These are phyloP conservation scores for Mya arenaria DNA, from an alignment of 1,140 invertebrate genomes.

Conservation along the genomic window DNA sequence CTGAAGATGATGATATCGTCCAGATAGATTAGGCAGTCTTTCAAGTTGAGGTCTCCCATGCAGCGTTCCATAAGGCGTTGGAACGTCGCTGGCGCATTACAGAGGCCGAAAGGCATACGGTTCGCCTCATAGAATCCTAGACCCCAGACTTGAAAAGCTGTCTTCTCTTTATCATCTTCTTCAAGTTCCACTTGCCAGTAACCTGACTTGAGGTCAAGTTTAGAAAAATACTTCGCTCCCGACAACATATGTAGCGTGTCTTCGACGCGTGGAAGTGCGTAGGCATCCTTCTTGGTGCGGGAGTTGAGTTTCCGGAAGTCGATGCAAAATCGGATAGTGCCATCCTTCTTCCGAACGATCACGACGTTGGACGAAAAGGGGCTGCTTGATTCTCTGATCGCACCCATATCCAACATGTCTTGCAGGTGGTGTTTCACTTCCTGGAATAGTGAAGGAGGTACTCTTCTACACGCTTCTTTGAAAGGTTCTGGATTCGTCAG, in stretches of 20 bases:
- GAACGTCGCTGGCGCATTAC: conserved; percentile 10
- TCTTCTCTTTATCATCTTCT: conserved; percentile 34
- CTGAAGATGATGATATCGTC: conserved; percentile 29
- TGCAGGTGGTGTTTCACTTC: not conserved
- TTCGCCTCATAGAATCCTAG: conserved; percentile 8
- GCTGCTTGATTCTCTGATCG: conserved; percentile 1
- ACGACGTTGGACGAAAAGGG: conserved; percentile 78
- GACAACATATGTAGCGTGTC: conserved; percentile 47
- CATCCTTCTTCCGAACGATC: conserved; percentile 82
- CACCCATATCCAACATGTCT: not conserved
- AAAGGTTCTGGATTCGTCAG: conserved; percentile 3
- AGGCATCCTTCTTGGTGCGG: not conserved
- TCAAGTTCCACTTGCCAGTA: conserved; percentile 68
- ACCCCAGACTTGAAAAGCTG: conserved; percentile 53
- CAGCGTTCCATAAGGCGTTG: conserved; percentile 21
- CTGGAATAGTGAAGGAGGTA: not conserved
- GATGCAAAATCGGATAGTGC: conserved; percentile 81
- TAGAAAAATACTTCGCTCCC: conserved; percentile 1
- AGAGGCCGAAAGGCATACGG: conserved; percentile 65
- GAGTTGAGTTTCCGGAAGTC: not conserved
- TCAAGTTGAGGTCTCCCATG: conserved; percentile 5
- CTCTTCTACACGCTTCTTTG: conserved; percentile 11
- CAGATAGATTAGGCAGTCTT: conserved; percentile 24
- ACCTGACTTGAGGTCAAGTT: conserved; percentile 75
- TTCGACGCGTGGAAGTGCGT: conserved; percentile 62